Percentiles rank a stretch among this genome's conserved stretches.
These are phyloP conservation scores for Ondatra zibethicus DNA, from an alignment of 2,113 vertebrate genomes.

Conservation along the genomic window DNA sequence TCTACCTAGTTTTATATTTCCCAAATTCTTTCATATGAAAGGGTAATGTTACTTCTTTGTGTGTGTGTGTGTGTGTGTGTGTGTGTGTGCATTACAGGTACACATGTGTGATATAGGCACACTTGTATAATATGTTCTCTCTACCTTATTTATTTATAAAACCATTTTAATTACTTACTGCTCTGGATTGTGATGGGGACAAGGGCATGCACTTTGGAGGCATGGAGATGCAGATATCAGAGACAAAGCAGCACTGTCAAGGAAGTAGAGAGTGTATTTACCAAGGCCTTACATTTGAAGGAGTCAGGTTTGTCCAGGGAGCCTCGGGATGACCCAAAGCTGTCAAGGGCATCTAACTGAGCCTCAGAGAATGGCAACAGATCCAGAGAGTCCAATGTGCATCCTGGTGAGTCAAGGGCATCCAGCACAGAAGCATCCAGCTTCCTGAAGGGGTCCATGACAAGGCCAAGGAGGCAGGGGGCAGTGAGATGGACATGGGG, in stretches of 20 bases:
- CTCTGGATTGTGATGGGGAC: fast-evolving
- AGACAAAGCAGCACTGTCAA: not conserved
- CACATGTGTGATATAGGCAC: not conserved
- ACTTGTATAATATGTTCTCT: not conserved
- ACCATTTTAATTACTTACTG: not conserved
- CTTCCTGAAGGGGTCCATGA: slow-evolving; percentile 89
- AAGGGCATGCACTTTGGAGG: not conserved
- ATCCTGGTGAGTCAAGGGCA: slow-evolving; percentile 85
- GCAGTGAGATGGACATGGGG: slow-evolving; percentile 88
- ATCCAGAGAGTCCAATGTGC: slow-evolving; percentile 80
- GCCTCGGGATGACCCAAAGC: slow-evolving; percentile 85
- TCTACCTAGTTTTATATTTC: not conserved
- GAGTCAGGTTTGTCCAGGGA: slow-evolving; percentile 87
- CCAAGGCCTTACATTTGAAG: slow-evolving; percentile 85
- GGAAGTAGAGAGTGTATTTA: fast-evolving
- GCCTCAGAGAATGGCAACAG: slow-evolving; percentile 85
- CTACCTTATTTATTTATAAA: not conserved
- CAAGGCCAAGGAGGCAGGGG: slow-evolving; percentile 88
- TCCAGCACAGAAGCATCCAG: slow-evolving; percentile 91
- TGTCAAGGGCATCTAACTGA: slow-evolving; percentile 91
- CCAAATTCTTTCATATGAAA: not conserved
- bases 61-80: not conserved
- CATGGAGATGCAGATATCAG: not conserved
- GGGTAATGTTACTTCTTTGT: not conserved
- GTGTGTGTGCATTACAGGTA: not conserved